These are phyloP conservation scores for Drosophila pseudoananassae DNA, from an alignment of 1,140 invertebrate species.

Conservation along the genomic window DNA sequence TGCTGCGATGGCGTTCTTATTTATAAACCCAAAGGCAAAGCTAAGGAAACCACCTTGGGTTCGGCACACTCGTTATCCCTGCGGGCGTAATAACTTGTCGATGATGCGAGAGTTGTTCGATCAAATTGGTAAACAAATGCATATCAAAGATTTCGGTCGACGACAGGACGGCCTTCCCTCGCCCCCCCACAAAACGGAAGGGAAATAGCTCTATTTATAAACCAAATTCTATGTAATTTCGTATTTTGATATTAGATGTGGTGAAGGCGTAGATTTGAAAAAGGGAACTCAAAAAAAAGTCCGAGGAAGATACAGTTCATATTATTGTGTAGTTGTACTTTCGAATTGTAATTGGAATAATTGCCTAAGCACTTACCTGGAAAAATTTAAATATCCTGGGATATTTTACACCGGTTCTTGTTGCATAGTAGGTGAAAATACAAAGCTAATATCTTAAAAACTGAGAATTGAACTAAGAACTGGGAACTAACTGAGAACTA, in stretches of 20 bases:
- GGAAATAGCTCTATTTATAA: neutral
- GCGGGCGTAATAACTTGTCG: constrained; percentile 58
- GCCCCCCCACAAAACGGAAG: neutral
- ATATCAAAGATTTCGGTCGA: constrained; percentile 1
- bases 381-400: too few relatives aligned
- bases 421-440: too few relatives aligned
- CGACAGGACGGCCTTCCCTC: neutral
- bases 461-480: too few relatives aligned
- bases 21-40: constrained; percentile 43
- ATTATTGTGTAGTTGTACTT: too few relatives aligned
- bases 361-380: too few relatives aligned
- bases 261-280: neutral
- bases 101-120: constrained; percentile 46
- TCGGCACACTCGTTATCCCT: constrained; percentile 47
- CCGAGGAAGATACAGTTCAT: too few relatives aligned
- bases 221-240: neutral
- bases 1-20: constrained; percentile 60
- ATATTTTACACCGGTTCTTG: too few relatives aligned
- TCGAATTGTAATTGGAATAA: too few relatives aligned
- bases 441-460: too few relatives aligned
- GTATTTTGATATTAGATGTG: neutral
- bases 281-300: too few relatives aligned
- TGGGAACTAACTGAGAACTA: too few relatives aligned
- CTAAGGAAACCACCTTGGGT: constrained; percentile 42
- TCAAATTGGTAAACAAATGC: constrained; percentile 51